Percentiles rank a stretch among this genome's conserved stretches.
Evolutionary conservation across 2,888 invertebrate genomes (phyloP).

Genomic region (Lasioglossum oenotherae): DNA sequence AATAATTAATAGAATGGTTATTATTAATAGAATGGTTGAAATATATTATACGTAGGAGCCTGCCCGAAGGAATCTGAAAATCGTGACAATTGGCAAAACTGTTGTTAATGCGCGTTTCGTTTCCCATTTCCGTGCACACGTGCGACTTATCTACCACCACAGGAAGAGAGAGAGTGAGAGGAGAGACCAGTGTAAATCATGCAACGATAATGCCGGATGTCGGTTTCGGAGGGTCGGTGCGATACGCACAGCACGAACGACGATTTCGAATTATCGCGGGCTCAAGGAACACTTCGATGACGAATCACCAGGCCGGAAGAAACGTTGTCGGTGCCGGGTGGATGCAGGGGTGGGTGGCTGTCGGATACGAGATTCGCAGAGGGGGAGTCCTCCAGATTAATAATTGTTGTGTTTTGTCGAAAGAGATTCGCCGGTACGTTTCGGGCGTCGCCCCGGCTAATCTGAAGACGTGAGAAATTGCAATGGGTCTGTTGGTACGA

Average conservation of each 20-base stretch:
- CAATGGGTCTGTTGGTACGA: conserved; percentile 8
- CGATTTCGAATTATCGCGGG: conserved; percentile 39
- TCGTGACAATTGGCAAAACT: background rate
- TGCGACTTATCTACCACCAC: background rate
- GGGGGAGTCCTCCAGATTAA: conserved; percentile 37
- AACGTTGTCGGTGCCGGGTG: background rate
- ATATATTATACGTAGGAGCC: no score
- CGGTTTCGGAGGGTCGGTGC: conserved; percentile 74
- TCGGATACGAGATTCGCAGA: conserved; percentile 45
- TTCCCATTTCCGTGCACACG: background rate
- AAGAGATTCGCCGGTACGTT: conserved; percentile 29
- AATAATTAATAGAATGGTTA: no score
- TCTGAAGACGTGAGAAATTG: conserved; percentile 45
- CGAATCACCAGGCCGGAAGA: conserved; percentile 33
- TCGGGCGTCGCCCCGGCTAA: conserved; percentile 21
- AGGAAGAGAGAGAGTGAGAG: background rate
- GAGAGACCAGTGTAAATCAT: conserved; percentile 78
- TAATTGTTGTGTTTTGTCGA: conserved; percentile 54
- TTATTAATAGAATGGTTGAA: no score
- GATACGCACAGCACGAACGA: conserved; percentile 31
- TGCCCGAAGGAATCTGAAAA: background rate
- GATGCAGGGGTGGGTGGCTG: background rate
- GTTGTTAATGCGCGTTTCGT: background rate
- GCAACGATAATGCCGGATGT: conserved; percentile 81
- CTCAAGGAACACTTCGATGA: conserved; percentile 44